Evolutionary conservation across 1,140 invertebrate species (phyloP).

Genomic region (Drosophila tsacasi): DNA sequence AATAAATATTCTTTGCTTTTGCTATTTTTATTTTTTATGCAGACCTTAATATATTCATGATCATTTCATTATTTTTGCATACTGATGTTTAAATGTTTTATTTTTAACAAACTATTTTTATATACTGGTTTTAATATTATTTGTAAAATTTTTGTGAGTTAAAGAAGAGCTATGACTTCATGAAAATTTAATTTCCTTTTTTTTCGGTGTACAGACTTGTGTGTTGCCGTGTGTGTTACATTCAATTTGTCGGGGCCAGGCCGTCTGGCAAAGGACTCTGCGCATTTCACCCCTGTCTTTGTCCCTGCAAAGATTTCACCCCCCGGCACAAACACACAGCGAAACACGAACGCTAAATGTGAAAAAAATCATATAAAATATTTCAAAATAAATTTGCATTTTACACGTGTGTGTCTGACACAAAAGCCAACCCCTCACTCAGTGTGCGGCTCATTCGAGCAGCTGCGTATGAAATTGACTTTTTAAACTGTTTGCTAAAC

Average conservation of each 20-base stretch:
- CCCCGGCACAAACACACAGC: conserved; percentile 11
- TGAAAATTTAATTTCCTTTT: neutral
- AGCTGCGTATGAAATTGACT: conserved; percentile 69
- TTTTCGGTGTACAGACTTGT: neutral
- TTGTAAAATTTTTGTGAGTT: neutral
- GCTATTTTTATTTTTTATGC: neutral
- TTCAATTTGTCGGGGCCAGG: conserved; percentile 57
- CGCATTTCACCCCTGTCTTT: conserved; percentile 5
- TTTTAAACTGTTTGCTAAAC: conserved; percentile 72
- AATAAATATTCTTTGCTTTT: neutral
- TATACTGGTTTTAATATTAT: too few species aligned
- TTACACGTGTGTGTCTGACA: conserved; percentile 64
- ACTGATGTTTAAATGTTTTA: too few species aligned
- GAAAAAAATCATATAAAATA: conserved; percentile 55
- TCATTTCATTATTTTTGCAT: neutral
- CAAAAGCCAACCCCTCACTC: conserved; percentile 16
- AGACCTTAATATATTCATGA: neutral
- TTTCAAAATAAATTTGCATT: conserved; percentile 76
- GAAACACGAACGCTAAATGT: conserved; percentile 19
- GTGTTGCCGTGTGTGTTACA: conserved; percentile 15
- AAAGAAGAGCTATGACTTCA: neutral
- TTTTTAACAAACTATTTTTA: too few species aligned
- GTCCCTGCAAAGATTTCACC: conserved; percentile 53
- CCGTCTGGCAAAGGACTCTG: conserved; percentile 27
- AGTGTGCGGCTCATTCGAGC: conserved; percentile 16